Base-by-base conservation (phyloP, 1,140 invertebrate species). In the Temnothorax curvispinosus region DNA sequence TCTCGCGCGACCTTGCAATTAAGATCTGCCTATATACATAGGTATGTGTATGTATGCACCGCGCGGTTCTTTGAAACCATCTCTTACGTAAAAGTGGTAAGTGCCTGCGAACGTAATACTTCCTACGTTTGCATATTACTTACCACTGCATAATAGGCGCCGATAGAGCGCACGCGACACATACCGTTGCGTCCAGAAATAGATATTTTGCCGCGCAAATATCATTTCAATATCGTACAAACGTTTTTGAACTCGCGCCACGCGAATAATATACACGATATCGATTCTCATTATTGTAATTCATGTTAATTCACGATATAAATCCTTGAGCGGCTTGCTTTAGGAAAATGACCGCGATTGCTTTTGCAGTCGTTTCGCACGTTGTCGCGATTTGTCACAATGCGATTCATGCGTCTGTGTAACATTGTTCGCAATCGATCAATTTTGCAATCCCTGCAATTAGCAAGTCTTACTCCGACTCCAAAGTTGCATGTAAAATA, bases 91-190 rank as follows among this genome's bases (percentile, higher is more conserved):
- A 84, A 84, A 60, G 80, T 54, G 41, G 41, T 74, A 60, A 82
- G 41, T 74, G 52, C 69, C 32, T 62, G 44, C 69, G 21, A 84
- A 75, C 69, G 54, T 84, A 75, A 84, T 84, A 75, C 54, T 84
- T 75, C 54, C 69, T 84, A 84, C 38, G 80, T 75, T 84, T 60
- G 80, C 80, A 74, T 84, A 84, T 75, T 84, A 84, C 41, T 84
- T 84, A 84, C 27, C 41, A 18, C 77, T 47, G 67, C 38, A 74
- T 82, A 82, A 82, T 82, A 35, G 80, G 50, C 38, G 62, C 47
- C 41, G 58, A 62, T 77, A n/a, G 3, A 52, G n/a, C 77, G 62
- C 77, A 80, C 77, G 77, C 77, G 77, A 80, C 44, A 75, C 38
- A 32, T 35, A 41, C n/a, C 50, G 65, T 71, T 72, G 65, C 41